Conservation (phyloP, 2,797 vertebrate species). For the Pogonophryne albipinna region DNA sequence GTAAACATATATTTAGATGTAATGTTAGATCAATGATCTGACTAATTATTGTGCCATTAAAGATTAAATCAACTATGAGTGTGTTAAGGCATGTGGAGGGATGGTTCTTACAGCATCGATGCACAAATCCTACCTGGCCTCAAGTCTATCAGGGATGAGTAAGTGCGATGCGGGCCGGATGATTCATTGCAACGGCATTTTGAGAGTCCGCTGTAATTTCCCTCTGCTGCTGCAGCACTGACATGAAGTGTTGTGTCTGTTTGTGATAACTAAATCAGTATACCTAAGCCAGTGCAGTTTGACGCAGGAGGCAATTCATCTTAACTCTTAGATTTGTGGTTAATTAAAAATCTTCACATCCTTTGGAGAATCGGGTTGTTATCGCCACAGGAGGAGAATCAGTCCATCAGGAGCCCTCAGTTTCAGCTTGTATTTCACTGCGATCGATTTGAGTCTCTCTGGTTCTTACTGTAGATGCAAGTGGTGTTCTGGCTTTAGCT, state of each 20-base stretch:
- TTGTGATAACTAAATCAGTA: slow-evolving; percentile 51
- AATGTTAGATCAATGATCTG: not conserved
- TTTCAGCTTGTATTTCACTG: slow-evolving; percentile 37
- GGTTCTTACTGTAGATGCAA: slow-evolving; percentile 4
- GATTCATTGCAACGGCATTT: slow-evolving; percentile 49
- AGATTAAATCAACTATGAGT: too few species aligned
- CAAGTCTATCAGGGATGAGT: slow-evolving; percentile 36
- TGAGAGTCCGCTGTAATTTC: slow-evolving; percentile 58
- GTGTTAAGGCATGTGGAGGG: too few species aligned
- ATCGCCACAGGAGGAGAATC: slow-evolving; percentile 36
- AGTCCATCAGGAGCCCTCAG: slow-evolving; percentile 33
- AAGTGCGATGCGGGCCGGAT: slow-evolving; percentile 23
- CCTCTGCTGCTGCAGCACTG: slow-evolving; percentile 27
- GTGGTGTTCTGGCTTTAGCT: slow-evolving; percentile 17
- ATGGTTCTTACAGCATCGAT: not conserved
- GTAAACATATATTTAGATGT: not conserved
- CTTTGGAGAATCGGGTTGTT: slow-evolving; percentile 39
- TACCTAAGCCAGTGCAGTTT: slow-evolving; percentile 6
- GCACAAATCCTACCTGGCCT: slow-evolving; percentile 31
- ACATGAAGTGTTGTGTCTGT: slow-evolving; percentile 52
- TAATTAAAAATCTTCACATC: slow-evolving; percentile 60
- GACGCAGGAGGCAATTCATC: slow-evolving; percentile 50
- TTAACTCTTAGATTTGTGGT: slow-evolving; percentile 53
- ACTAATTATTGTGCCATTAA: not conserved
- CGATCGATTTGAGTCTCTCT: slow-evolving; percentile 6